Evolutionary conservation across 1,140 invertebrate species (phyloP).

Genomic region (Druon quercuslanigerum): DNA sequence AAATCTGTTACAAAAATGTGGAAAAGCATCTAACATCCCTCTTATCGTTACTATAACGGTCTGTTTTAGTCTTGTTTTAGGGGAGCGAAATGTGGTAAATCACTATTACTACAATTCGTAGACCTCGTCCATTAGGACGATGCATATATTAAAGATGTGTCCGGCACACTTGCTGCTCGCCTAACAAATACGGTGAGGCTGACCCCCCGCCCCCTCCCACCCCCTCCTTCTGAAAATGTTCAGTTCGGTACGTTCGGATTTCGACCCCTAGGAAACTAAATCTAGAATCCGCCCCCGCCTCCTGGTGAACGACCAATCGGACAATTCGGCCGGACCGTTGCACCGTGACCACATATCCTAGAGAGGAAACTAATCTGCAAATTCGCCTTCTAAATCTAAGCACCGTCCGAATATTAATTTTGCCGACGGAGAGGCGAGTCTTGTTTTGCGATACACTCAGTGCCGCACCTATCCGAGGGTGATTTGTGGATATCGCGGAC

Average conservation of each 20-base stretch:
- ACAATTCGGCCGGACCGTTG: constrained; percentile 37
- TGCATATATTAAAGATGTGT: constrained; percentile 62
- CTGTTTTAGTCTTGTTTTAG: constrained; percentile 18
- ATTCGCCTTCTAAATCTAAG: constrained; percentile 64
- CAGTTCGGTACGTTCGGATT: constrained; percentile 31
- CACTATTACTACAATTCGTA: constrained; percentile 53
- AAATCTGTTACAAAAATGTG: constrained; percentile 3
- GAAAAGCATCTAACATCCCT: constrained; percentile 23
- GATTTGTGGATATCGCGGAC: constrained; percentile 60
- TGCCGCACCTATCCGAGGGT: constrained; percentile 47
- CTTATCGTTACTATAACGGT: constrained; percentile 20
- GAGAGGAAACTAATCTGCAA: constrained; percentile 61
- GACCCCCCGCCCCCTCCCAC: constrained; percentile 31
- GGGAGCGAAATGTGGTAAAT: constrained; percentile 51
- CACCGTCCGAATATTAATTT: constrained; percentile 62
- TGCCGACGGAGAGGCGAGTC: constrained; percentile 40
- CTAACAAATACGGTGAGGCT: constrained; percentile 53
- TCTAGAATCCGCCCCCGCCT: constrained; percentile 35
- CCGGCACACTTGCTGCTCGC: constrained; percentile 56
- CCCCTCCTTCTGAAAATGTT: constrained; percentile 31
- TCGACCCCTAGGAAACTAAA: constrained; percentile 54
- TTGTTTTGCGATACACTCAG: constrained; percentile 55
- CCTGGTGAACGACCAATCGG: constrained; percentile 38
- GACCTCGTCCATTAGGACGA: constrained; percentile 53
- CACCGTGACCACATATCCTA: constrained; percentile 52